Evolutionary conservation across 2,113 vertebrate genomes (phyloP).

Genomic region (Pomatorhinus ruficollis): DNA sequence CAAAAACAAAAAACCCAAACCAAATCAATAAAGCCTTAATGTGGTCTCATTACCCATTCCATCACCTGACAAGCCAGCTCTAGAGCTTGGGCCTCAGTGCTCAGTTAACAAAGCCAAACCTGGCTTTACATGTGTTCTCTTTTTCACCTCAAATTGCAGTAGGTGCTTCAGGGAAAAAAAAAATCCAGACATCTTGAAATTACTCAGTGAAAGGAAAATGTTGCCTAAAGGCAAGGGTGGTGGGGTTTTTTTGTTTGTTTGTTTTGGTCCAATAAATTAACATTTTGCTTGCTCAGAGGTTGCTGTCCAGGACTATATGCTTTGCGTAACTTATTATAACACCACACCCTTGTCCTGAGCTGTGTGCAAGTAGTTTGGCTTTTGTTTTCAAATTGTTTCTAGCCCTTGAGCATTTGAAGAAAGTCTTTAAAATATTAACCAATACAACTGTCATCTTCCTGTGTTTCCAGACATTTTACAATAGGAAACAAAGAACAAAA

Average conservation of each 20-base stretch:
- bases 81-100: fast-evolving
- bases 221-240: neutral
- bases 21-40: neutral
- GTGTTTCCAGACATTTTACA: constrained; percentile 67
- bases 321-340: neutral
- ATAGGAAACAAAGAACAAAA: constrained; percentile 68
- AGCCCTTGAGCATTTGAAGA: constrained; percentile 10
- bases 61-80: fast-evolving
- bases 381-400: constrained; percentile 1
- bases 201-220: neutral
- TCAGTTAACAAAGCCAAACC: neutral
- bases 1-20: neutral
- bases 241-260: too few species aligned
- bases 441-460: constrained; percentile 60
- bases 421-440: constrained; percentile 57
- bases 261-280: neutral
- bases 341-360: constrained; percentile 22
- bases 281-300: neutral
- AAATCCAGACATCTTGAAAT: neutral
- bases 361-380: neutral
- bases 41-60: fast-evolving
- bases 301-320: neutral
- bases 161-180: neutral
- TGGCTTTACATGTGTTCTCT: fast-evolving
- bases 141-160: neutral